A percentile compares a stretch with the other conserved stretches of the same genome.
Conservation (phyloP, 2,888 invertebrate genomes). For the Trachelus stipa region DNA sequence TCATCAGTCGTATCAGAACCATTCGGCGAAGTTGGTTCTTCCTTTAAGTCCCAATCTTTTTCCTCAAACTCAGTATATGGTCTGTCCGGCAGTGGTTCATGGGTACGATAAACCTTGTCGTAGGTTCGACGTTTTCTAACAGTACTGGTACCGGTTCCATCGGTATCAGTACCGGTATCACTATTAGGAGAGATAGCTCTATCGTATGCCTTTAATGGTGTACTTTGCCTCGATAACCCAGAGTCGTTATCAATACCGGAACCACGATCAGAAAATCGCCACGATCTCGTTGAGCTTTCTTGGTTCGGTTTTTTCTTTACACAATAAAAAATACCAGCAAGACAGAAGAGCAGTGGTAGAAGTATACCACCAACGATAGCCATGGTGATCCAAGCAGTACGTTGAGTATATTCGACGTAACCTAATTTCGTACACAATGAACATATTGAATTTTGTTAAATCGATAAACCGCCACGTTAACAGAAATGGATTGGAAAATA, state of each 20-base stretch:
- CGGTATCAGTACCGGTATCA: conserved; percentile 70
- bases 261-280: conserved; percentile 55
- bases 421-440: conserved; percentile 53
- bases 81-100: conserved; percentile 82
- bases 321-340: conserved; percentile 44
- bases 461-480: neutral
- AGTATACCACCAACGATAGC: conserved; percentile 80
- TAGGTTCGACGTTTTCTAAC: conserved; percentile 78
- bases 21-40: conserved; percentile 65
- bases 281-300: conserved; percentile 50
- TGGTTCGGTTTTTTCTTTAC: conserved; percentile 40
- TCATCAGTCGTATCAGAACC: conserved; percentile 43
- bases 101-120: conserved; percentile 85
- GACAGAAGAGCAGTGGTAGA: conserved; percentile 68
- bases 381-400: conserved; percentile 79
- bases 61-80: conserved; percentile 85
- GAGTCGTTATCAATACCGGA: conserved; percentile 48
- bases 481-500: neutral
- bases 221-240: conserved; percentile 29
- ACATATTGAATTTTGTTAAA: conserved; percentile 1
- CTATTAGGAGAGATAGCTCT: conserved; percentile 71
- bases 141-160: conserved; percentile 65
- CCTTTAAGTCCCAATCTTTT: conserved; percentile 82
- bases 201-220: conserved; percentile 65
- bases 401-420: conserved; percentile 73